Base-by-base conservation (phyloP, 2,888 invertebrate species). In the Cephus pygmeus region DNA sequence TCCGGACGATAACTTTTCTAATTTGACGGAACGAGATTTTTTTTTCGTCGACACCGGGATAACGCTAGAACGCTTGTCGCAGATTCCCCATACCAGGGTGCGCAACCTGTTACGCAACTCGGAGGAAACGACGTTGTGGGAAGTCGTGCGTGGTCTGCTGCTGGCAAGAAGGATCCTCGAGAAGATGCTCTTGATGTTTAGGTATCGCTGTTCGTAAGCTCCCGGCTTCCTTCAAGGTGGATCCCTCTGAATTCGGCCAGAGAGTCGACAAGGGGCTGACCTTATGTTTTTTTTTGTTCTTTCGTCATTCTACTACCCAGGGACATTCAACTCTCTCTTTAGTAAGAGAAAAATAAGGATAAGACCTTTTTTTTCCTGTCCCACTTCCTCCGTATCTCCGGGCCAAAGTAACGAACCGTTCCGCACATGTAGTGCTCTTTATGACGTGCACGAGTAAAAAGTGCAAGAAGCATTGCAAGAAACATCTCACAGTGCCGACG, bases 1-100 rank as follows among this genome's bases (percentile, higher is more conserved):
- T 82, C 69, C 73, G 69, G 34, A 11, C 73, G 79, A 83, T 78
- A 85, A 85, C 86, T 86, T 86, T 85, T 83, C 84, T 83, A 84
- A 85, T 86, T 83, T 85, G 81, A 85, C 79, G 76, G 84, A 85
- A 82, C 81, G 79, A 78, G 80, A 78, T 56, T 56, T 23, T 56
- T 40, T 56, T 56, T 56, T 56, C 23, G 2, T 23, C 23, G 23
- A 9, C 71, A 12, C 11, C 12, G 6, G 15, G 30, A 33, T 77
- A 79, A 80, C 76, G 73, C 80, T 77, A 77, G 73, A 75, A 40
- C 69, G 30, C 34, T 23, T 69, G 71, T 75, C 31, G 71, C 78
- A 75, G 73, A 56, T 23, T 56, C 23, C 23, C 23, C 23, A 56
- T 56, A 56, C 56, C 56, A 23, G 6, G 15, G 9, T 56, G 23